A percentile compares a stretch with the other conserved stretches of the same genome.
phyloP scores from a whole-genome alignment of 2,797 vertebrate species.

The Petrocephalus sullivani region DNA sequence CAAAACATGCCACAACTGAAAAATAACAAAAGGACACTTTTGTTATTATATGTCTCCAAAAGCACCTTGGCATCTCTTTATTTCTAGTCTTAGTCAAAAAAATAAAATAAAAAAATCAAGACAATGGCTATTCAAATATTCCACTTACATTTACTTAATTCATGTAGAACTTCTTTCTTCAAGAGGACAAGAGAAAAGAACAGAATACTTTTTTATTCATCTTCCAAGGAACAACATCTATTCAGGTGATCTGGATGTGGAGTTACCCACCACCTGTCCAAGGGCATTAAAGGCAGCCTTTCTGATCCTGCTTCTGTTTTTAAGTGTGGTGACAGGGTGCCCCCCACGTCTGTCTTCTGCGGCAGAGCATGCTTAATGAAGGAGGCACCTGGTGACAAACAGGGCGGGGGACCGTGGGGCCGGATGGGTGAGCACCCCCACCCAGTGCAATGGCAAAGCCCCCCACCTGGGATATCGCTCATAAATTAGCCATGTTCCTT shows the following conservation, averaged over 20 bases:
- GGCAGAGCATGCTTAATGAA: constrained; percentile 86
- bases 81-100: constrained; percentile 25
- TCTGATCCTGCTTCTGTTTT: constrained; percentile 73
- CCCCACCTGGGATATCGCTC: constrained; percentile 59
- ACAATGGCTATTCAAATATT: constrained; percentile 46
- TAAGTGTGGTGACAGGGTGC: constrained; percentile 59
- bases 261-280: constrained; percentile 77
- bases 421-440: constrained; percentile 35
- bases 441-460: constrained; percentile 32
- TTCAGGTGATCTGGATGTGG: constrained; percentile 72
- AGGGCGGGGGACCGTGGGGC: constrained; percentile 84
- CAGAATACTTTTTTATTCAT: constrained; percentile 45
- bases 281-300: constrained; percentile 67
- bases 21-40: neutral
- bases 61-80: neutral
- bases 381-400: constrained; percentile 84
- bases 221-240: constrained; percentile 63
- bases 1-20: neutral
- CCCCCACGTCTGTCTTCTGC: constrained; percentile 79
- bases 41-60: neutral
- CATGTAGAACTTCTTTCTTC: constrained; percentile 58
- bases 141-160: constrained; percentile 51
- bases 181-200: constrained; percentile 18
- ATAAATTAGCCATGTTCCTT: constrained; percentile 81
- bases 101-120: constrained; percentile 11